A percentile compares a stretch with the other conserved stretches of the same genome.
Evolutionary conservation across 2,113 vertebrate genomes (phyloP).

Genomic region (Aplodontia rufa): DNA sequence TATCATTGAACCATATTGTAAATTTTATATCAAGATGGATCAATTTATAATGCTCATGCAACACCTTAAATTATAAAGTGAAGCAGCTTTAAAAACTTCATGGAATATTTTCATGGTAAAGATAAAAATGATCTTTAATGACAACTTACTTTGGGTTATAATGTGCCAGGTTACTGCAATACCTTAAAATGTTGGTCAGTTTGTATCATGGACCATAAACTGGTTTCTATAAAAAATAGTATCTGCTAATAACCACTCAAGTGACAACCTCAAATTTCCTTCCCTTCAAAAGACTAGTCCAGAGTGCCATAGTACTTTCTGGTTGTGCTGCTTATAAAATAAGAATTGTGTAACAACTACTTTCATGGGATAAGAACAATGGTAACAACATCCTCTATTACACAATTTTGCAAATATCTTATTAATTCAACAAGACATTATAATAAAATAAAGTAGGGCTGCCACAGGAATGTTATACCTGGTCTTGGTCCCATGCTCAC

Average conservation of each 20-base stretch:
- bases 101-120: constrained; percentile 50
- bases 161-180: background rate
- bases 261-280: background rate
- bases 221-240: background rate
- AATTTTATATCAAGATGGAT: constrained; percentile 38
- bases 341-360: constrained; percentile 27
- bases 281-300: background rate
- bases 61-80: constrained; percentile 46
- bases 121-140: constrained; percentile 10
- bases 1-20: background rate
- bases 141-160: constrained; percentile 20
- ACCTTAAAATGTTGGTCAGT: constrained; percentile 42
- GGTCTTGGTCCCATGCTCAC: background rate
- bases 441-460: constrained; percentile 1
- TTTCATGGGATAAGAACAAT: constrained; percentile 24
- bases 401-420: background rate
- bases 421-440: background rate
- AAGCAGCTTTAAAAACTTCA: constrained; percentile 10
- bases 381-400: constrained; percentile 40
- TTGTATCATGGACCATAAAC: background rate
- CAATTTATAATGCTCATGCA: constrained; percentile 47
- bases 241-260: background rate
- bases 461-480: background rate
- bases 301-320: background rate
- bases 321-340: background rate